These are phyloP conservation scores for Ctenoplectra terminalis DNA, from an alignment of 1,140 invertebrate species.

Conservation along the genomic window DNA sequence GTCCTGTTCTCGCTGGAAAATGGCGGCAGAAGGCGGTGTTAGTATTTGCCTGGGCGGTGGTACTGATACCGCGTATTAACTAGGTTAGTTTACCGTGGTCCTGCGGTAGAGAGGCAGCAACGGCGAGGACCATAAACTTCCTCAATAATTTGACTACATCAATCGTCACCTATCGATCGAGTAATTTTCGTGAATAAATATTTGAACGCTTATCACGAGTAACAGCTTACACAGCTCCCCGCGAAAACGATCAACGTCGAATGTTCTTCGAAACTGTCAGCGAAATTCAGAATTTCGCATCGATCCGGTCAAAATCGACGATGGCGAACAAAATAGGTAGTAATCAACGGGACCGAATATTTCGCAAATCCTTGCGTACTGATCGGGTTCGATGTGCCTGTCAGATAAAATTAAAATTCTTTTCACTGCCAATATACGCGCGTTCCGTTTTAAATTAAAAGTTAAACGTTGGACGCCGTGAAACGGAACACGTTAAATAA, in stretches of 20 bases:
- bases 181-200: constrained; percentile 6
- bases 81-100: constrained; percentile 6
- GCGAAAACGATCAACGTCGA: background rate
- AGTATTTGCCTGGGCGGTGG: background rate
- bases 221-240: too few relatives aligned
- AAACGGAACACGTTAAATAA: background rate
- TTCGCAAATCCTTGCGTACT: too few relatives aligned
- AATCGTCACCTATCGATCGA: background rate
- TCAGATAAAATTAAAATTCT: background rate
- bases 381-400: too few relatives aligned
- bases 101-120: background rate
- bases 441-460: background rate
- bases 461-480: background rate
- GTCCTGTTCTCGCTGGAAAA: too few relatives aligned
- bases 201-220: background rate
- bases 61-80: background rate
- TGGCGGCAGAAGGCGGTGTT: too few relatives aligned
- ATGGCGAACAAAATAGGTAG: too few relatives aligned
- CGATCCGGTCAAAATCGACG: background rate
- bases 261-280: background rate
- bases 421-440: background rate
- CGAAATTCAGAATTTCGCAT: background rate
- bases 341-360: too few relatives aligned
- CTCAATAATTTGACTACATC: constrained; percentile 1
- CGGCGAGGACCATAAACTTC: background rate